phyloP scores from a whole-genome alignment of 2,888 invertebrate species.

The Limnephilus rhombicus region DNA sequence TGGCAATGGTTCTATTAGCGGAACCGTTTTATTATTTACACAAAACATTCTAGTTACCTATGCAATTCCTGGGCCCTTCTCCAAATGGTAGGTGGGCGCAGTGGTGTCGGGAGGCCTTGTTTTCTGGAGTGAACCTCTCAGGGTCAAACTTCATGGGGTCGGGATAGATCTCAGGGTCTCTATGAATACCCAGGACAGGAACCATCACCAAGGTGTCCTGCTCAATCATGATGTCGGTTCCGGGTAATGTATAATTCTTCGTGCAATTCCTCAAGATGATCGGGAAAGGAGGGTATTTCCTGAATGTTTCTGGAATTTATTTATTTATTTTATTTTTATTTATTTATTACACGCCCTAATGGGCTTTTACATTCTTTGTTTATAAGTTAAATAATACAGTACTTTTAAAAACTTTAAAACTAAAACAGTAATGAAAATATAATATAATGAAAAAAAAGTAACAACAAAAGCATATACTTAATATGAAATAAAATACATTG shows the following conservation, averaged over 20 bases:
- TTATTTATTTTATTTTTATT: no score
- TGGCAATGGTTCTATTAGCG: no score
- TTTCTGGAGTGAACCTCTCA: slow-evolving; percentile 69
- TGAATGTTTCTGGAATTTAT: slow-evolving; percentile 69
- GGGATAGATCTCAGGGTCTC: slow-evolving; percentile 69
- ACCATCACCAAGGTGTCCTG: slow-evolving; percentile 69
- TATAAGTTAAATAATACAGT: no score
- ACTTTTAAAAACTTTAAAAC: no score
- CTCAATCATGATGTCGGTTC: slow-evolving; percentile 67
- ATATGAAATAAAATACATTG: no score
- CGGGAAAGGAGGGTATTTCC: slow-evolving; percentile 70
- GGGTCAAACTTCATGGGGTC: slow-evolving; percentile 70
- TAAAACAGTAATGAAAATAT: no score
- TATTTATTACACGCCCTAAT: no score
- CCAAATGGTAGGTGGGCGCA: slow-evolving; percentile 68
- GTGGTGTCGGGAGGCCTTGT: slow-evolving; percentile 67
- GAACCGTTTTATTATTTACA: neutral
- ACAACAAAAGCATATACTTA: no score
- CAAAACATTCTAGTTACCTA: slow-evolving; percentile 64
- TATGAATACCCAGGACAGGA: slow-evolving; percentile 69
- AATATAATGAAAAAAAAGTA: no score
- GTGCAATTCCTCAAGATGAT: slow-evolving; percentile 67
- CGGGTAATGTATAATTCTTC: slow-evolving; percentile 67
- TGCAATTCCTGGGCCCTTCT: slow-evolving; percentile 68
- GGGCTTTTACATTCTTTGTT: no score